Conservation (phyloP, 2,797 vertebrate genomes). For the Myoxocephalus aenaeus region DNA sequence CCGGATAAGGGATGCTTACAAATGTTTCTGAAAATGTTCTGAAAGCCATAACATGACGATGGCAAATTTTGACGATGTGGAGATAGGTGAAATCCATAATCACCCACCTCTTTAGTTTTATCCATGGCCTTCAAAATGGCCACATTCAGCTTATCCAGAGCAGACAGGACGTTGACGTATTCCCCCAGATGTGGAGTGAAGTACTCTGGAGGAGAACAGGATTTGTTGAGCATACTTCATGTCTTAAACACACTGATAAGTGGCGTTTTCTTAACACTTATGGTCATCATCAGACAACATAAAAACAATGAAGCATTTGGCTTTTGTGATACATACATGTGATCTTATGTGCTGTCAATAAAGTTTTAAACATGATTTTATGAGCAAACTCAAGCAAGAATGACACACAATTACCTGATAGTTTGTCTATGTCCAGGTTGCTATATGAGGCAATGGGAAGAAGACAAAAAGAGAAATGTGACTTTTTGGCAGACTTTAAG, state of each 20-base stretch:
- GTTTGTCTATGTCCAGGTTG: slow-evolving; percentile 83
- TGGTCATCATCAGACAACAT: background rate
- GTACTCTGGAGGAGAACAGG: slow-evolving; percentile 83
- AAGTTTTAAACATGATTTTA: background rate
- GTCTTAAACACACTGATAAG: background rate
- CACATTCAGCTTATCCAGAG: slow-evolving; percentile 91
- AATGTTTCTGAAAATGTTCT: slow-evolving; percentile 7
- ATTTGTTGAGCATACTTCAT: background rate
- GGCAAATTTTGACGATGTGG: background rate
- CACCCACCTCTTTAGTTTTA: slow-evolving; percentile 92
- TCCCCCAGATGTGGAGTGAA: slow-evolving; percentile 91
- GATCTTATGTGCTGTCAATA: background rate
- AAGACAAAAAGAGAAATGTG: slow-evolving; percentile 27
- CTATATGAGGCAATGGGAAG: slow-evolving; percentile 64
- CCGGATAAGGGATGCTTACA: background rate
- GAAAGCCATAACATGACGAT: background rate
- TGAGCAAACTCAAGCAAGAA: background rate
- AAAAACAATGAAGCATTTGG: background rate
- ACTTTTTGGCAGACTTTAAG: background rate
- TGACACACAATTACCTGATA: slow-evolving; percentile 75
- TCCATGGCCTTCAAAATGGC: slow-evolving; percentile 94
- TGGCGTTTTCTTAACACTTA: background rate
- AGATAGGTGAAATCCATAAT: background rate
- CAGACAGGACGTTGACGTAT: slow-evolving; percentile 90
- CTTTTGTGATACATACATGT: background rate